A percentile compares a stretch with the other conserved stretches of the same genome.
Conservation (phyloP, 2,113 vertebrate genomes). For the Elachura formosa region DNA sequence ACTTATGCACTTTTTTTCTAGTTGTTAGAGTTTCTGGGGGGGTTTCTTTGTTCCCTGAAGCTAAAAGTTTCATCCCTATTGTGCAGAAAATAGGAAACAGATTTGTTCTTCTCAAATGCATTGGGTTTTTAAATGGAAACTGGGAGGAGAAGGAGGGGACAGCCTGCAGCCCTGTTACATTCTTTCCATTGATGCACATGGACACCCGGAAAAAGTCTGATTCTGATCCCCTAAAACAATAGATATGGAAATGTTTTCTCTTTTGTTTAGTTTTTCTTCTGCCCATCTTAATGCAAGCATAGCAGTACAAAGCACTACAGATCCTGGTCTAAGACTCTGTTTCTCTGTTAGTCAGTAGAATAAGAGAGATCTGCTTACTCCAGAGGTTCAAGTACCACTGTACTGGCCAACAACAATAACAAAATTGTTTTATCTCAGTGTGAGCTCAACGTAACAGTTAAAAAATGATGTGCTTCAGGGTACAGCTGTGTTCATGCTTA, state of each 20-base stretch:
- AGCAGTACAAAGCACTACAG: background rate
- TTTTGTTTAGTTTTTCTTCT: constrained; percentile 7
- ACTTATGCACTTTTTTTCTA: background rate
- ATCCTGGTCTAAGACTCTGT: background rate
- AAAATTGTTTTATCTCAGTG: background rate
- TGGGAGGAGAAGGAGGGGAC: background rate
- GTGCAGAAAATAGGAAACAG: constrained; percentile 52
- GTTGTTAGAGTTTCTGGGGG: background rate
- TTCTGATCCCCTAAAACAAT: constrained; percentile 6
- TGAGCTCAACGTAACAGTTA: background rate
- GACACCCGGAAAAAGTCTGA: background rate
- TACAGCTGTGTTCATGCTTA: background rate
- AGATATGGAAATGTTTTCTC: background rate
- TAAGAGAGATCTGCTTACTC: background rate
- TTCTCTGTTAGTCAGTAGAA: background rate
- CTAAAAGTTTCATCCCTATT: constrained; percentile 16
- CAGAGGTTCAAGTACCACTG: background rate
- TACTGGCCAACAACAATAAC: background rate
- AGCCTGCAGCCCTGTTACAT: constrained; percentile 19
- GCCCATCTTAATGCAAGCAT: background rate
- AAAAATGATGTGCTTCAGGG: background rate
- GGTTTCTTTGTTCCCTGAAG: background rate
- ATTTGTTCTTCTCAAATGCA: background rate
- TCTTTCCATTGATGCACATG: constrained; percentile 7
- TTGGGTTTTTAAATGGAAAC: constrained; percentile 22